Evolutionary conservation across 2,113 vertebrate genomes (phyloP).

Genomic region (Scomber japonicus): DNA sequence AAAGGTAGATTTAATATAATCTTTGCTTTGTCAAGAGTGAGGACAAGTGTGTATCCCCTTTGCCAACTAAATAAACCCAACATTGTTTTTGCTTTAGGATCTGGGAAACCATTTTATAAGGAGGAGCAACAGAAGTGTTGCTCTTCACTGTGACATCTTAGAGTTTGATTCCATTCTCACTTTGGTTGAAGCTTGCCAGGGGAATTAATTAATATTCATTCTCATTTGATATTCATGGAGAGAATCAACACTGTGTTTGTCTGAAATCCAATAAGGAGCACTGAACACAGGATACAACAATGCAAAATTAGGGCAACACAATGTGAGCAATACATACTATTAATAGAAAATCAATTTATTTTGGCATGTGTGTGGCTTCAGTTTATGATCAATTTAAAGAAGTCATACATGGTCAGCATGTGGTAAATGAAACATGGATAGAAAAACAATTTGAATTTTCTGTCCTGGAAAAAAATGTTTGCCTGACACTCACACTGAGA

Average conservation of each 20-base stretch:
- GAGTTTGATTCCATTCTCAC: conserved; percentile 41
- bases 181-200: conserved; percentile 33
- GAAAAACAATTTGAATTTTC: not conserved
- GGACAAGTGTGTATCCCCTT: conserved; percentile 1
- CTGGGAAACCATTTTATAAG: not conserved
- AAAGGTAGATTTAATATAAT: conserved; percentile 18
- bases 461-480: not conserved
- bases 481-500: not conserved
- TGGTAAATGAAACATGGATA: not conserved
- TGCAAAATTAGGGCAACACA: conserved; percentile 59
- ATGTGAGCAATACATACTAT: conserved; percentile 10
- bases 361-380: not conserved
- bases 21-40: conserved; percentile 13
- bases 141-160: conserved; percentile 42
- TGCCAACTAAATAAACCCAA: not conserved
- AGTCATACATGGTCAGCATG: not conserved
- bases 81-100: not conserved
- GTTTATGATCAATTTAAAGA: conserved; percentile 4
- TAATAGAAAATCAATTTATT: conserved; percentile 37
- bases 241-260: conserved; percentile 55
- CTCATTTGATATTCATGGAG: conserved; percentile 67
- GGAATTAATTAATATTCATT: conserved; percentile 72
- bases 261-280: conserved; percentile 50
- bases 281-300: conserved; percentile 54
- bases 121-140: conserved; percentile 26